phyloP scores from a whole-genome alignment of 1,140 invertebrate genomes.

The Drosophila orena region DNA sequence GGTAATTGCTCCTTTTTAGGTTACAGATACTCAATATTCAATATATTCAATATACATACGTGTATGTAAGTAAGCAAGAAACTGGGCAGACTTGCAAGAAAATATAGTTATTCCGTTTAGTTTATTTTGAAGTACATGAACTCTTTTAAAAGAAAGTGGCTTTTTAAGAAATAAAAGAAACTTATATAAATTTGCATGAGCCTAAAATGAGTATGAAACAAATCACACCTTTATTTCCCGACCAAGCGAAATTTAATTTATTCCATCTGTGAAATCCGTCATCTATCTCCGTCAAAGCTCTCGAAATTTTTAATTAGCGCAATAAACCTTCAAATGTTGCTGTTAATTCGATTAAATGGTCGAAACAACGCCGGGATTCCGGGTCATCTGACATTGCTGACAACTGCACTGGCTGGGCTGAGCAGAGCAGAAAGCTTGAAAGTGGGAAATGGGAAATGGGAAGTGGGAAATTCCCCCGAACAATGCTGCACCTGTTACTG shows the following conservation, averaged over 20 bases:
- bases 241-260: neutral
- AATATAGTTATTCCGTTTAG: too few relatives aligned
- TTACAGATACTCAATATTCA: too few relatives aligned
- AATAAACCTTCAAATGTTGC: constrained; percentile 61
- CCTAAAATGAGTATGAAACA: too few relatives aligned
- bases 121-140: too few relatives aligned
- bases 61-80: too few relatives aligned
- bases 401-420: constrained; percentile 45
- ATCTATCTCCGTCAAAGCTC: constrained; percentile 6
- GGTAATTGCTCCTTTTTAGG: too few relatives aligned
- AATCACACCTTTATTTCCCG: too few relatives aligned
- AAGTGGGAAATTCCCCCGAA: neutral
- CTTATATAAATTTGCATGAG: too few relatives aligned
- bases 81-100: too few relatives aligned
- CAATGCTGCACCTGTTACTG: constrained; percentile 26
- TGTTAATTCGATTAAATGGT: constrained; percentile 66
- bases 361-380: constrained; percentile 15
- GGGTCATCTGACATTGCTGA: constrained; percentile 33
- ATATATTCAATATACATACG: too few relatives aligned
- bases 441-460: neutral
- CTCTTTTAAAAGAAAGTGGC: too few relatives aligned
- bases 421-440: neutral
- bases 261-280: neutral
- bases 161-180: too few relatives aligned
- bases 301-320: constrained; percentile 59